These are phyloP conservation scores for Phaonia tiefii DNA, from an alignment of 2,888 invertebrate genomes.

Conservation along the genomic window DNA sequence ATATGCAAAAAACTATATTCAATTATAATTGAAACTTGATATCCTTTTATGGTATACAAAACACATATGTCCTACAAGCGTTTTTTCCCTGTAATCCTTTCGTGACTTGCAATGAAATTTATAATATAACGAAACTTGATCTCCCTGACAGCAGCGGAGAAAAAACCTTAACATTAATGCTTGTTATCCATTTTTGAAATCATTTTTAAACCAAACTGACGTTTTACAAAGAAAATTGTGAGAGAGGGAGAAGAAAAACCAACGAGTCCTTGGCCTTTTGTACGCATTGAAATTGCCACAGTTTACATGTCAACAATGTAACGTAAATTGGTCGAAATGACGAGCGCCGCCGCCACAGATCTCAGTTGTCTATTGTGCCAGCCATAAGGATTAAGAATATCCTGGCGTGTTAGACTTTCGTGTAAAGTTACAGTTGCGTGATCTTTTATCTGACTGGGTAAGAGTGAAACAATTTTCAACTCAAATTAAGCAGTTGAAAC, in stretches of 20 bases:
- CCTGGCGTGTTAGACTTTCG: conserved; percentile 36
- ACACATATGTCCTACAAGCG: too few relatives aligned
- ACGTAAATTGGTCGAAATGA: conserved; percentile 5
- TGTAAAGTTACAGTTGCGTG: conserved; percentile 26
- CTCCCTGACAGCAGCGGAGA: too few relatives aligned
- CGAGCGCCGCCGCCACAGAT: background rate
- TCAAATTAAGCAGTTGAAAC: too few relatives aligned
- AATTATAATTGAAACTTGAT: too few relatives aligned
- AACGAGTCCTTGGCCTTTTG: conserved; percentile 18
- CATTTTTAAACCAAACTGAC: conserved; percentile 57
- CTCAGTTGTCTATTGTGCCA: background rate
- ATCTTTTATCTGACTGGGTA: conserved; percentile 64
- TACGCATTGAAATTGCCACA: background rate
- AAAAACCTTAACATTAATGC: too few relatives aligned
- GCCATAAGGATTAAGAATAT: too few relatives aligned
- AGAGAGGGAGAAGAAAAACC: conserved; percentile 9
- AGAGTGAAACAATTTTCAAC: conserved; percentile 62
- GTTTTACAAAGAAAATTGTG: conserved; percentile 57
- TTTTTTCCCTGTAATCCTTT: conserved; percentile 59
- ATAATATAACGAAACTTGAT: too few relatives aligned
- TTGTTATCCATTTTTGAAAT: too few relatives aligned
- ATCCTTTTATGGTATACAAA: too few relatives aligned
- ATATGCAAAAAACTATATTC: too few relatives aligned
- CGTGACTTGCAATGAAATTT: conserved; percentile 43
- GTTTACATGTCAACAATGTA: conserved; percentile 31